phyloP scores from a whole-genome alignment of 2,888 invertebrate species.

The Dolichomitus sp. region DNA sequence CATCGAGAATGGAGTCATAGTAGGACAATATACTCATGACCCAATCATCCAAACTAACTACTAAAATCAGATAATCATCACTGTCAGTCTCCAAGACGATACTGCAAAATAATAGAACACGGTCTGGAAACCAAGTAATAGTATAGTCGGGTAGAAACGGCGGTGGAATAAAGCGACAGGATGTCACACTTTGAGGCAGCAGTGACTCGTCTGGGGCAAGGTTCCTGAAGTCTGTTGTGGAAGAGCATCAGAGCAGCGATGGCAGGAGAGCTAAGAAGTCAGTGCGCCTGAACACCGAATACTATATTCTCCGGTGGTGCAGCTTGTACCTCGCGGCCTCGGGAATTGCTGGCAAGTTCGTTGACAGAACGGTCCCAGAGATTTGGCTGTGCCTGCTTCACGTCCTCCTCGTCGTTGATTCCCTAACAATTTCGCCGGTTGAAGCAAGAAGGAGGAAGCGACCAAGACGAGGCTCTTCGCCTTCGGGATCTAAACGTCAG shows the following conservation, averaged over 20 bases:
- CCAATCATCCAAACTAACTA: background rate
- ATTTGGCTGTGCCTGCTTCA: constrained; percentile 45
- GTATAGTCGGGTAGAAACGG: constrained; percentile 1
- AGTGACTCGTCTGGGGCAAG: constrained; percentile 53
- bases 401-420: constrained; percentile 33
- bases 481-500: constrained; percentile 50
- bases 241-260: background rate
- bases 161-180: constrained; percentile 41
- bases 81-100: background rate
- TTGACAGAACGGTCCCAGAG: constrained; percentile 64
- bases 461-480: constrained; percentile 49
- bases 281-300: constrained; percentile 22
- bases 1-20: background rate
- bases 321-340: constrained; percentile 39
- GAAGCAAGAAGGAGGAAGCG: constrained; percentile 43
- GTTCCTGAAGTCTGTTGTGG: constrained; percentile 43
- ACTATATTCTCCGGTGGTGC: background rate
- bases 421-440: constrained; percentile 6
- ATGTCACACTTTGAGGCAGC: constrained; percentile 55
- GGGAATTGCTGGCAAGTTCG: constrained; percentile 65
- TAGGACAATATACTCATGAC: background rate
- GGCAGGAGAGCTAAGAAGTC: constrained; percentile 1
- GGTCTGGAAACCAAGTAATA: background rate
- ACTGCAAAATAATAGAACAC: constrained; percentile 10
- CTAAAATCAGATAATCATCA: background rate